Conservation (phyloP, 1,140 invertebrate genomes). For the Lithobius niger region DNA sequence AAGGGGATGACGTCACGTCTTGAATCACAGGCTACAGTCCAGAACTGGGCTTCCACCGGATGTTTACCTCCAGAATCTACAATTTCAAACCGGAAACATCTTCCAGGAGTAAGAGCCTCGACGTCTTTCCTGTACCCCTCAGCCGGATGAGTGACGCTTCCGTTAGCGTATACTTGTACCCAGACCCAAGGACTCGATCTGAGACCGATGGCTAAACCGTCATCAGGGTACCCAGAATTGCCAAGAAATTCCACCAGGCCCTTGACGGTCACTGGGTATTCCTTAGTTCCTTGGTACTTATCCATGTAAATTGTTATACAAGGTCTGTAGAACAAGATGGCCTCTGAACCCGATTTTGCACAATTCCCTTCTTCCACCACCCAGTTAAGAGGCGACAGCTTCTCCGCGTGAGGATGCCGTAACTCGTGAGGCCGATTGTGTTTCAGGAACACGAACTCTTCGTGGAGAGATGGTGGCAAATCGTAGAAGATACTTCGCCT, state of each 20-base stretch:
- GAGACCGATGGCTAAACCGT: neutral
- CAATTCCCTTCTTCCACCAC: neutral
- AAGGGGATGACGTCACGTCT: no score
- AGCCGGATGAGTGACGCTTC: neutral
- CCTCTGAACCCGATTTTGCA: neutral
- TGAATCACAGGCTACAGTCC: neutral
- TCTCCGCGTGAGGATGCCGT: neutral
- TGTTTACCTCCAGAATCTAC: neutral
- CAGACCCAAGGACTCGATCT: neutral
- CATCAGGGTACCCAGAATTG: neutral
- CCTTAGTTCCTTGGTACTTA: neutral
- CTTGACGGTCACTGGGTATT: neutral
- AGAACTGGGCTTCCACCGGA: neutral
- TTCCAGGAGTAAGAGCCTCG: neutral
- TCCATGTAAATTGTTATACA: neutral
- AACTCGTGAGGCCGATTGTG: neutral
- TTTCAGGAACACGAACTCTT: neutral
- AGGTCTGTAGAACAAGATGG: neutral
- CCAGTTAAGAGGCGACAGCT: neutral
- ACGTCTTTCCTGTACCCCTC: no score
- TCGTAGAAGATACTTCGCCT: neutral
- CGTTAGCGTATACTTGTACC: neutral
- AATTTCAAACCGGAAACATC: constrained; percentile 3
- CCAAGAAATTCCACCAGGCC: neutral
- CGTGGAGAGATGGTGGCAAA: neutral